These are phyloP conservation scores for Listronotus oregonensis DNA, from an alignment of 1,140 invertebrate species.

Conservation along the genomic window DNA sequence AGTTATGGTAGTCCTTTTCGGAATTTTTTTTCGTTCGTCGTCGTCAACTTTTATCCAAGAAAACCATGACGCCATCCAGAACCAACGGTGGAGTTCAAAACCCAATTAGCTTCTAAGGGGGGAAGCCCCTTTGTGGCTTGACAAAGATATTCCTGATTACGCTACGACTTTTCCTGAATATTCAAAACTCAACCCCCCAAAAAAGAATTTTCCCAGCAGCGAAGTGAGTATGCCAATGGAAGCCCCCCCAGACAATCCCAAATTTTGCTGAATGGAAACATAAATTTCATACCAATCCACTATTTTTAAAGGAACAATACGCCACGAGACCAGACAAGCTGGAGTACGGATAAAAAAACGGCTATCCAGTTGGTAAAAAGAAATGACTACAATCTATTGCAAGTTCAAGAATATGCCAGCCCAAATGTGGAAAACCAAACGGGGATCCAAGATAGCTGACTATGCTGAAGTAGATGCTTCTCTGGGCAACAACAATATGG, in stretches of 20 bases:
- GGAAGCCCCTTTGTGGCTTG: constrained; percentile 64
- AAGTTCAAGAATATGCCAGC: constrained; percentile 55
- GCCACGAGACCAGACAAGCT: constrained; percentile 50
- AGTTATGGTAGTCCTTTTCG: constrained; percentile 74
- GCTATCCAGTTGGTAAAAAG: constrained; percentile 42
- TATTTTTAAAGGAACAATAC: constrained; percentile 48
- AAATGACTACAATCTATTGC: constrained; percentile 52
- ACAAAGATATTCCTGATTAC: constrained; percentile 59
- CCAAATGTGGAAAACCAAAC: constrained; percentile 61
- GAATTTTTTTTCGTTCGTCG: constrained; percentile 66
- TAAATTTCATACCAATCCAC: constrained; percentile 53
- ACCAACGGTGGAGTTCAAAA: constrained; percentile 58
- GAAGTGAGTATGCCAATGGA: constrained; percentile 40
- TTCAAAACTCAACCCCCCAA: constrained; percentile 49
- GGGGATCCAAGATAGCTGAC: constrained; percentile 62
- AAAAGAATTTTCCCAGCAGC: constrained; percentile 35
- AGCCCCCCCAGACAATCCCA: constrained; percentile 26
- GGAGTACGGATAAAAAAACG: constrained; percentile 49
- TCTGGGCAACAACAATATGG: constrained; percentile 39
- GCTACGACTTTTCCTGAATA: constrained; percentile 52
- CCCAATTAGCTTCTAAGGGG: constrained; percentile 62
- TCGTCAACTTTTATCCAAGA: constrained; percentile 66
- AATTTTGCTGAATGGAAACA: constrained; percentile 36
- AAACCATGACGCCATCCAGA: constrained; percentile 58
- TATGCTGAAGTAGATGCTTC: constrained; percentile 65